Conservation (phyloP, 1,140 invertebrate species). For the Parasteatoda tepidariorum region DNA sequence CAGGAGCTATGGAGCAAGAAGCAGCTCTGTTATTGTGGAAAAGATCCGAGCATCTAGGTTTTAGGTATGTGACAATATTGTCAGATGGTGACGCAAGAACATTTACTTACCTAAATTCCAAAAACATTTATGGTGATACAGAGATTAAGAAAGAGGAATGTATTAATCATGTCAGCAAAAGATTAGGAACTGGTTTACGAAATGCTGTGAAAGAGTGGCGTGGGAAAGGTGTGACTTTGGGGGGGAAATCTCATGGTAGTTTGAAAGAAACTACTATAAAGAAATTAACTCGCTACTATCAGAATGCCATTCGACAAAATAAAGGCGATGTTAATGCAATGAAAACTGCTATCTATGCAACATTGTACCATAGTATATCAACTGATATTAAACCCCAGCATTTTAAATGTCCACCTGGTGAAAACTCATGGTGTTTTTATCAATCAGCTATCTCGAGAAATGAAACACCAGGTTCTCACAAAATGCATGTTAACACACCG, state of each 20-base stretch:
- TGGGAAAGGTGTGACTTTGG: neutral
- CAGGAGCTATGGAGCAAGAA: neutral
- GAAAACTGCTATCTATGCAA: constrained; percentile 37
- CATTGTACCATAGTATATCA: neutral
- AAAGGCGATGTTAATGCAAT: neutral
- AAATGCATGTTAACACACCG: neutral
- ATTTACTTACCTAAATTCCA: neutral
- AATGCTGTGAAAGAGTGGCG: neutral
- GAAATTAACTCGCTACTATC: constrained; percentile 30
- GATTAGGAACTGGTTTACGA: neutral
- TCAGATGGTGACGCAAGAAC: constrained; percentile 4
- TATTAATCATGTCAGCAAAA: constrained; percentile 9
- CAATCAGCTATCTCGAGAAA: neutral
- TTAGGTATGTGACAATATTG: neutral
- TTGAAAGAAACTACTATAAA: constrained; percentile 2
- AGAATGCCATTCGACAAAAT: neutral
- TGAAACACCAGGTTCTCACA: neutral
- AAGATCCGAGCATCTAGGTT: neutral
- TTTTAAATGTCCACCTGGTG: neutral
- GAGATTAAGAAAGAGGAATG: constrained; percentile 11
- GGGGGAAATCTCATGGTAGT: neutral
- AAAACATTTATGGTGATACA: neutral
- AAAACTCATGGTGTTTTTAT: constrained; percentile 19
- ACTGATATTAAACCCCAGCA: constrained; percentile 22
- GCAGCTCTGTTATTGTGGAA: neutral